Conservation (phyloP, 2,113 vertebrate genomes). For the Crotalus tigris region DNA sequence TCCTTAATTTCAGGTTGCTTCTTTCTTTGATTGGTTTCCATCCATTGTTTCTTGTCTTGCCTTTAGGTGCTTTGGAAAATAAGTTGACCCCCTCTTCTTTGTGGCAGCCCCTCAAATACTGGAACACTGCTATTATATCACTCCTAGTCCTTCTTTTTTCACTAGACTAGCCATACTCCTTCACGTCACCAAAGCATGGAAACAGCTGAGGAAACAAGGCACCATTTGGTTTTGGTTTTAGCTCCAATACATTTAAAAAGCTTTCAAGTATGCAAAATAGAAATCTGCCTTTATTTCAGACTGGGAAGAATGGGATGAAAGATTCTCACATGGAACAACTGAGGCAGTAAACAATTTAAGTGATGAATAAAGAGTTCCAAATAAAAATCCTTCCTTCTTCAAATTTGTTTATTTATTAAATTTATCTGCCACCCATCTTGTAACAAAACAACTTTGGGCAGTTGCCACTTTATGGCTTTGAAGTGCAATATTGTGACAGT, state of each 20-base stretch:
- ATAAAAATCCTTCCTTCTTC: background rate
- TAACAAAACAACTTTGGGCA: background rate
- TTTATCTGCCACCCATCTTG: no score
- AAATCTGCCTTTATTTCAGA: background rate
- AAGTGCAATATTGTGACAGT: background rate
- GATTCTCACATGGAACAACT: background rate
- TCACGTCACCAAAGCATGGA: background rate
- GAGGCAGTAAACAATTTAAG: background rate
- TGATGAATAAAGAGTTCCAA: background rate
- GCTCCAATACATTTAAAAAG: background rate
- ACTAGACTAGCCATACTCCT: background rate
- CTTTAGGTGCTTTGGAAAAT: no score
- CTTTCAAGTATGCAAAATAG: background rate
- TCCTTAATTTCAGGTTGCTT: no score
- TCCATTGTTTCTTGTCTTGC: no score
- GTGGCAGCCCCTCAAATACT: no score
- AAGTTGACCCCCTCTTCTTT: no score
- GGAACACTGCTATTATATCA: no score
- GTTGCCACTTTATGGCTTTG: background rate
- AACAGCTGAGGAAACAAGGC: background rate
- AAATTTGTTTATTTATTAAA: background rate
- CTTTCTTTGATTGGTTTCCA: no score
- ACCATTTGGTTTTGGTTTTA: background rate
- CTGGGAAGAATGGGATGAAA: background rate
- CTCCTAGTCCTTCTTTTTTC: no score